phyloP scores from a whole-genome alignment of 2,888 invertebrate species.

The Meta bourneti region DNA sequence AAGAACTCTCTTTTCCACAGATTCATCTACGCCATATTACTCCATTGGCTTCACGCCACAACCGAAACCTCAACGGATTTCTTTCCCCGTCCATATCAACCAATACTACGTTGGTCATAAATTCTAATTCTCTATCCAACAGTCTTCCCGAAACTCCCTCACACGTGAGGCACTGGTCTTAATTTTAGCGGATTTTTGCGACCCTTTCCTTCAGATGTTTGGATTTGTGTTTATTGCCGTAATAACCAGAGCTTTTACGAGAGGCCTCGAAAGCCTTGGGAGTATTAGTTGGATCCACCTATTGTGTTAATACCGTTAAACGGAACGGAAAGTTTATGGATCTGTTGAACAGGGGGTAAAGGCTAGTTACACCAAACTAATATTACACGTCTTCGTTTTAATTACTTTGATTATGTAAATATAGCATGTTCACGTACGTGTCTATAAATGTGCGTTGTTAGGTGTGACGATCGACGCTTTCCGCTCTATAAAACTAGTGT shows the following conservation, averaged over 20 bases:
- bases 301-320: conserved; percentile 60
- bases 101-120: conserved; percentile 11
- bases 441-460: neutral
- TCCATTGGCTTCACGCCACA: no score
- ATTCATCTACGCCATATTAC: neutral
- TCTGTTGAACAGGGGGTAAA: conserved; percentile 23
- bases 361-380: conserved; percentile 20
- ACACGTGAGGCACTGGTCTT: conserved; percentile 36
- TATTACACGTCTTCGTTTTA: conserved; percentile 26
- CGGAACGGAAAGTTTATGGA: conserved; percentile 31
- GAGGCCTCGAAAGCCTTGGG: conserved; percentile 10
- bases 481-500: neutral
- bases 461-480: neutral
- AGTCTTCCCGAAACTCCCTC: neutral
- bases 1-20: neutral
- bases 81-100: neutral
- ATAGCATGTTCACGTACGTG: neutral
- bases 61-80: neutral
- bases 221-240: conserved; percentile 70
- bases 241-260: conserved; percentile 71
- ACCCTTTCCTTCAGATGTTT: conserved; percentile 41
- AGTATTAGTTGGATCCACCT: conserved; percentile 58
- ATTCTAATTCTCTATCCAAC: conserved; percentile 9
- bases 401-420: conserved; percentile 41
- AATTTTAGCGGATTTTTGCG: conserved; percentile 52